Evolutionary conservation across 2,113 vertebrate genomes (phyloP).

Genomic region (Addax nasomaculatus): DNA sequence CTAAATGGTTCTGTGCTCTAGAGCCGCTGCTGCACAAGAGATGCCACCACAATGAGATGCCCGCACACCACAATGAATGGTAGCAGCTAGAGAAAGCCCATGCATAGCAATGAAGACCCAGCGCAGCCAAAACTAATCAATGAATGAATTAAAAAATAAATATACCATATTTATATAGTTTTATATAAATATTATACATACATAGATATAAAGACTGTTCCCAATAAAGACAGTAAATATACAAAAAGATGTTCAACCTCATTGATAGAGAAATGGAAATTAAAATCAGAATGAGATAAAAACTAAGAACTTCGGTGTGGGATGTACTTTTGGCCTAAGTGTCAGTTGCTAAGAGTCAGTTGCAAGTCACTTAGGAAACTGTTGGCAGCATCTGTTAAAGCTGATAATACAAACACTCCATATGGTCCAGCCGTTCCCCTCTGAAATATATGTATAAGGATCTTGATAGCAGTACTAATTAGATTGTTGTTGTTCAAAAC

Average conservation of each 20-base stretch:
- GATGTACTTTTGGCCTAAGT: not conserved
- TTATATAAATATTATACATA: not conserved
- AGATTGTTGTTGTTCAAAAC: not conserved
- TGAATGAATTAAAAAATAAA: not conserved
- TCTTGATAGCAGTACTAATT: not conserved
- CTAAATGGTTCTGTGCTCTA: not conserved
- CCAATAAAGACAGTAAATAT: not conserved
- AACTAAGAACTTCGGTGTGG: not conserved
- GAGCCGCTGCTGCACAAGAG: not conserved
- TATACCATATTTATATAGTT: not conserved
- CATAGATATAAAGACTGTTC: not conserved
- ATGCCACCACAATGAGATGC: not conserved
- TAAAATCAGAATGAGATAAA: not conserved
- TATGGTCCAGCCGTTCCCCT: not conserved
- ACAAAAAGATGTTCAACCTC: not conserved
- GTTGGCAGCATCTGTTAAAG: not conserved
- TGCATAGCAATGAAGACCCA: not conserved
- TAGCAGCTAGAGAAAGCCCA: not conserved
- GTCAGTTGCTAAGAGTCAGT: not conserved
- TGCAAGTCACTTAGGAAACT: not conserved
- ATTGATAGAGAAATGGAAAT: not conserved
- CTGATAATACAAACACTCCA: not conserved
- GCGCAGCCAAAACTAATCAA: not conserved
- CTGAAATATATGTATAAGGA: not conserved
- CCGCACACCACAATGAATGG: not conserved